phyloP scores from a whole-genome alignment of 2,797 vertebrate species.

The Sebastolobus alascanus region DNA sequence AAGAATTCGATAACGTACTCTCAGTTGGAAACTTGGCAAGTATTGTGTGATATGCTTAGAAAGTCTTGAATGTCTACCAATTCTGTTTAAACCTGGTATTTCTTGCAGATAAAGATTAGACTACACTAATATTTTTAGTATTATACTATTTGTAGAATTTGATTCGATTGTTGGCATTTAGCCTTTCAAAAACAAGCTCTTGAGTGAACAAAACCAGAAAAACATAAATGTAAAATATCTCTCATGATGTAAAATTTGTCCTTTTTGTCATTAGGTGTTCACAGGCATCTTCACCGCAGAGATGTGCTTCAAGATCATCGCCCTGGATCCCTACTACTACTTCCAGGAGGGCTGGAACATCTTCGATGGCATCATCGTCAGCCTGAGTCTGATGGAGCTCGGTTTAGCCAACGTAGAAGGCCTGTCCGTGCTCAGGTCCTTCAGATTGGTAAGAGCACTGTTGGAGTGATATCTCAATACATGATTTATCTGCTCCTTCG shows the following conservation, averaged over 20 bases:
- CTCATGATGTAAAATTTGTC: background rate
- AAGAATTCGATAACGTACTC: conserved; percentile 90
- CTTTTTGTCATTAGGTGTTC: conserved; percentile 87
- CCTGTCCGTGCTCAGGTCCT: conserved; percentile 96
- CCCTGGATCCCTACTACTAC: conserved; percentile 97
- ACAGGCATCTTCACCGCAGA: conserved; percentile 98
- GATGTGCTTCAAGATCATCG: conserved; percentile 98
- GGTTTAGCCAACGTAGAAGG: conserved; percentile 95
- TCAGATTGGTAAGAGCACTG: conserved; percentile 91
- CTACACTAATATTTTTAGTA: no score
- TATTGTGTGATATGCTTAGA: background rate
- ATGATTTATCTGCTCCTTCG: background rate
- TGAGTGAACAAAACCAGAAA: background rate
- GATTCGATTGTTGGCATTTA: no score
- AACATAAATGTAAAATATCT: background rate
- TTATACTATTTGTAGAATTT: no score
- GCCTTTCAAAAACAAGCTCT: no score
- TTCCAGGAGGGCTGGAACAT: conserved; percentile 99
- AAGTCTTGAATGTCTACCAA: background rate
- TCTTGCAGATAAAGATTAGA: no score
- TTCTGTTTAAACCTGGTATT: no score
- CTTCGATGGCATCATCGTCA: conserved; percentile 96
- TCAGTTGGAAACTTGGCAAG: conserved; percentile 94
- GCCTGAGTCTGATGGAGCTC: conserved; percentile 97
- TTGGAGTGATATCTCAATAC: background rate